Conservation (phyloP, 2,113 vertebrate species). For the Nibea albiflora region DNA sequence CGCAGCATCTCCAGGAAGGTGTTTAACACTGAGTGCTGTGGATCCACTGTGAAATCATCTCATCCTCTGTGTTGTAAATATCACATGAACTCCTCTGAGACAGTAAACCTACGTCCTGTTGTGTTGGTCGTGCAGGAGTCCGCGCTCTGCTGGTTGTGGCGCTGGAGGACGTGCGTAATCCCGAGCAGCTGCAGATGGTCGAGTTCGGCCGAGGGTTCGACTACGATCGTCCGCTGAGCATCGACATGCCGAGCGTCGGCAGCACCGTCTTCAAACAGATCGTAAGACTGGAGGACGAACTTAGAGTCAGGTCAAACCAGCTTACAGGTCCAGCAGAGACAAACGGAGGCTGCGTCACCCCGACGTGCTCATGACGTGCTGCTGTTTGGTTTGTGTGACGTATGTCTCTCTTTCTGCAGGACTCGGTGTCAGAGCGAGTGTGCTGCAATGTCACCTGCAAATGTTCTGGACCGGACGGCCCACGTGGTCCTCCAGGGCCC, state of each 20-base stretch:
- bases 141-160: conserved; percentile 84
- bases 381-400: too few relatives aligned
- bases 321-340: too few relatives aligned
- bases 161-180: conserved; percentile 75
- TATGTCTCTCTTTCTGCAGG: too few relatives aligned
- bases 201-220: conserved; percentile 88
- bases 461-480: too few relatives aligned
- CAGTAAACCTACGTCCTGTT: not conserved
- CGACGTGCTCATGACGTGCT: too few relatives aligned
- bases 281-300: conserved; percentile 76
- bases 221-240: conserved; percentile 77
- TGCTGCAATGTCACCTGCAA: too few relatives aligned
- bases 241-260: conserved; percentile 78
- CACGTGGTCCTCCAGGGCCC: too few relatives aligned
- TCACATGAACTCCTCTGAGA: not conserved
- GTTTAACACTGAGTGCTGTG: too few relatives aligned
- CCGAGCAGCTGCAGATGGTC: conserved; percentile 80
- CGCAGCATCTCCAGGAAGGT: too few relatives aligned
- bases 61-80: not conserved
- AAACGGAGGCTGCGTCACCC: too few relatives aligned
- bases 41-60: not conserved
- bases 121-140: conserved; percentile 75
- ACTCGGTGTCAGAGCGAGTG: too few relatives aligned
- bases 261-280: conserved; percentile 81
- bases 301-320: too few relatives aligned